A percentile compares a stretch with the other conserved stretches of the same genome.
Evolutionary conservation across 2,888 invertebrate genomes (phyloP).

Genomic region (Scaptomyza caliginosa): DNA sequence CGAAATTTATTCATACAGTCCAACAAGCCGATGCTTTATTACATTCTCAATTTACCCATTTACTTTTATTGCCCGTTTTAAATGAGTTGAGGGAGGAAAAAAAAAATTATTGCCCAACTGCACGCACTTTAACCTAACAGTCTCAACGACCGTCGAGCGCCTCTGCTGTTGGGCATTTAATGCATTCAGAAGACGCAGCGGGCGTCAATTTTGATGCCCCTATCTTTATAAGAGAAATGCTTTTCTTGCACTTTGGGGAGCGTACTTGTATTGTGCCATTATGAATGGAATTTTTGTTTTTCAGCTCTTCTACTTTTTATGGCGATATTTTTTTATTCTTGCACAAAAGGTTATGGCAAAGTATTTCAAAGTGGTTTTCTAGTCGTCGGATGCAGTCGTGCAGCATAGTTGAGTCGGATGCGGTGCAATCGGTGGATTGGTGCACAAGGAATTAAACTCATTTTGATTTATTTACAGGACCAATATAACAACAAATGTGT

Average conservation of each 20-base stretch:
- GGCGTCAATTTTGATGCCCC: constrained; percentile 33
- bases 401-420: constrained; percentile 50
- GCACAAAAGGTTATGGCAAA: constrained; percentile 49
- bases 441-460: constrained; percentile 6
- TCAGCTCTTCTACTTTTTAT: constrained; percentile 4
- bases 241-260: constrained; percentile 30
- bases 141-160: constrained; percentile 14
- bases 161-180: constrained; percentile 29
- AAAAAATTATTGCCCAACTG: constrained; percentile 43
- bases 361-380: constrained; percentile 19
- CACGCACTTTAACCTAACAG: constrained; percentile 54
- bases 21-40: neutral
- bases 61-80: neutral
- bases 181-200: constrained; percentile 39
- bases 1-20: neutral
- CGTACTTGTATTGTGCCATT: constrained; percentile 7
- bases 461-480: constrained; percentile 53
- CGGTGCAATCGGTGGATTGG: neutral
- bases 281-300: neutral
- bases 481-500: constrained; percentile 51
- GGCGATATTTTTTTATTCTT: constrained; percentile 20
- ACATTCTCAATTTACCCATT: neutral
- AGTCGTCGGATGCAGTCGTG: constrained; percentile 25
- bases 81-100: no score
- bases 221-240: constrained; percentile 18